Conservation (phyloP, 1,140 invertebrate species). For the Ditylenchus dipsaci region DNA sequence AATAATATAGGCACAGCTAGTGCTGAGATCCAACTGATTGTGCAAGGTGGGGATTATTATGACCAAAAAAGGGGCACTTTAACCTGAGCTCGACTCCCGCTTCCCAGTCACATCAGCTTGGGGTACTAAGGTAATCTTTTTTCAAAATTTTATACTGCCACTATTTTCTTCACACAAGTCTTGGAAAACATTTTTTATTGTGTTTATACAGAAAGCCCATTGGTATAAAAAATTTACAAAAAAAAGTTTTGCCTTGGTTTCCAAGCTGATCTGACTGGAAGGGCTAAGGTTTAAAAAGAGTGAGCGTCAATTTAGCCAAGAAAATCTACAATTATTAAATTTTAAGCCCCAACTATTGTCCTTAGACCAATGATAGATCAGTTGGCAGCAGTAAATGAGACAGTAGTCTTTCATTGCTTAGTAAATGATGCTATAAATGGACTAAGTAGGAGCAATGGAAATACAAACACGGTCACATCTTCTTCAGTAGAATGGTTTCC, state of each 20-base stretch:
- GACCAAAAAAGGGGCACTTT: too few species aligned
- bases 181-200: too few species aligned
- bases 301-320: neutral
- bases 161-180: neutral
- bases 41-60: constrained; percentile 31
- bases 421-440: constrained; percentile 9
- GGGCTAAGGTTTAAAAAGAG: too few species aligned
- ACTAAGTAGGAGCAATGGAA: too few species aligned
- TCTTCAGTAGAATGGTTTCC: constrained; percentile 39
- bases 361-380: constrained; percentile 28
- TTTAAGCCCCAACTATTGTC: constrained; percentile 36
- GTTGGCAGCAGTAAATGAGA: constrained; percentile 28
- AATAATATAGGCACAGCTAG: constrained; percentile 34
- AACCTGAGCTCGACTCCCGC: too few species aligned
- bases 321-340: neutral
- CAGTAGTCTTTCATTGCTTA: constrained; percentile 21
- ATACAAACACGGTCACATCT: neutral
- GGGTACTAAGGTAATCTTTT: too few species aligned
- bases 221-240: too few species aligned
- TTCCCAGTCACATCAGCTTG: too few species aligned
- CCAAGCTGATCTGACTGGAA: too few species aligned
- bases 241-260: too few species aligned
- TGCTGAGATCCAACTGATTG: constrained; percentile 35
- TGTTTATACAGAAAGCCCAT: too few species aligned
- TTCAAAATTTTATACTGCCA: too few species aligned